Evolutionary conservation across 2,797 vertebrate species (phyloP).

Genomic region (Neomorphus geoffroyi): DNA sequence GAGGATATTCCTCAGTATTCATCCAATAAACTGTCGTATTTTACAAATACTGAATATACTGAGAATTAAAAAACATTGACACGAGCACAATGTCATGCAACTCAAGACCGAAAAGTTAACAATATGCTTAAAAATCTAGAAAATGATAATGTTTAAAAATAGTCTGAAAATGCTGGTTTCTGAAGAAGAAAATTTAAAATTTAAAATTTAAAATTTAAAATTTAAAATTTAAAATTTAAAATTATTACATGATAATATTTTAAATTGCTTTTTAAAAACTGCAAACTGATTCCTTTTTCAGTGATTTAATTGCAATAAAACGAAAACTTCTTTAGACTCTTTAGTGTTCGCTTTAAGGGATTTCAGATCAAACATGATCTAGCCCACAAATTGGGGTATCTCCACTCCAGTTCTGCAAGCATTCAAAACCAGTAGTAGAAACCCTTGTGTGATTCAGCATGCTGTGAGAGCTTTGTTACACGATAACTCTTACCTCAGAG

Average conservation of each 20-base stretch:
- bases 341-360: neutral
- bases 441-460: neutral
- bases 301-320: neutral
- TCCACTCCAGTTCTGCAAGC: neutral
- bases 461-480: neutral
- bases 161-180: neutral
- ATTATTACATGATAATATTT: neutral
- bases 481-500: neutral
- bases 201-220: no score
- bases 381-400: neutral
- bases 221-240: no score
- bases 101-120: neutral
- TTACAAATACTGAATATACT: neutral
- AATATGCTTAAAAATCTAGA: neutral
- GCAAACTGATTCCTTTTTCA: neutral
- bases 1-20: neutral
- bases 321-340: neutral
- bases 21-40: neutral
- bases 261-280: neutral
- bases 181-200: neutral
- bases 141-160: neutral
- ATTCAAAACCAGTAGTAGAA: neutral
- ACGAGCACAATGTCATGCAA: neutral
- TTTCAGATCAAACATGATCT: neutral
- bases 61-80: neutral